Percentiles rank a stretch among this genome's conserved stretches.
These are phyloP conservation scores for Patiria pectinifera DNA, from an alignment of 53 echinoderm and acorn worm genomes.

Conservation along the genomic window DNA sequence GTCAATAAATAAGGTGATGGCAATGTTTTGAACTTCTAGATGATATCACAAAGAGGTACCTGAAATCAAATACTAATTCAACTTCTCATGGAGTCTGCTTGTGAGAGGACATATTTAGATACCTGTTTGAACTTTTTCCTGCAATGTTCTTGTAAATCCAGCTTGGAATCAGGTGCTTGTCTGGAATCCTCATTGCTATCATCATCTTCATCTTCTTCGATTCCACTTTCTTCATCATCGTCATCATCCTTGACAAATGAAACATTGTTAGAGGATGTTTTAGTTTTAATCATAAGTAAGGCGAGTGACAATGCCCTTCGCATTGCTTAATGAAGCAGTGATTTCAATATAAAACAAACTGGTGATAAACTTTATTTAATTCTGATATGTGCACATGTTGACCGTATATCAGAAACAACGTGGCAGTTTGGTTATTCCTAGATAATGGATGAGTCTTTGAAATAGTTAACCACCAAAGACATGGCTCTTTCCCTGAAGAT, in stretches of 20 bases:
- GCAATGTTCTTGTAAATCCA: neutral
- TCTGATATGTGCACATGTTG: too few species aligned
- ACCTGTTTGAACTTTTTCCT: slow-evolving; percentile 41
- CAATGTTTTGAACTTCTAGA: too few species aligned
- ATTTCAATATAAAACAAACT: too few species aligned
- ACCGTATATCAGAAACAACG: too few species aligned
- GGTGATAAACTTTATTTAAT: too few species aligned
- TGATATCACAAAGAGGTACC: too few species aligned
- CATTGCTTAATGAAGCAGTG: neutral
- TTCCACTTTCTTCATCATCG: slow-evolving; percentile 55
- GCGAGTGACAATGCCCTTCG: neutral
- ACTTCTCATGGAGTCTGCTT: neutral
- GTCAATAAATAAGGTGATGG: too few species aligned
- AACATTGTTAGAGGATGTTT: neutral
- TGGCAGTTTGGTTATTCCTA: too few species aligned
- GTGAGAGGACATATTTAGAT: neutral
- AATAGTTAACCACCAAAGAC: too few species aligned
- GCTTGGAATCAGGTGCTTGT: neutral
- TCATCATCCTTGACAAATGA: slow-evolving; percentile 46
- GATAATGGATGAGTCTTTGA: too few species aligned
- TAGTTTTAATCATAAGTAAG: neutral
- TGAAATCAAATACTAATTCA: too few species aligned
- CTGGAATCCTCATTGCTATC: neutral
- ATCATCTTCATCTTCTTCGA: slow-evolving; percentile 41
- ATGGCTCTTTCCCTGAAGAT: too few species aligned